Percentiles rank a stretch among this genome's conserved stretches.
phyloP scores from a whole-genome alignment of 37 sponge, comb jelly and placozoan genomes.

The Cliona cf. orientalis region DNA sequence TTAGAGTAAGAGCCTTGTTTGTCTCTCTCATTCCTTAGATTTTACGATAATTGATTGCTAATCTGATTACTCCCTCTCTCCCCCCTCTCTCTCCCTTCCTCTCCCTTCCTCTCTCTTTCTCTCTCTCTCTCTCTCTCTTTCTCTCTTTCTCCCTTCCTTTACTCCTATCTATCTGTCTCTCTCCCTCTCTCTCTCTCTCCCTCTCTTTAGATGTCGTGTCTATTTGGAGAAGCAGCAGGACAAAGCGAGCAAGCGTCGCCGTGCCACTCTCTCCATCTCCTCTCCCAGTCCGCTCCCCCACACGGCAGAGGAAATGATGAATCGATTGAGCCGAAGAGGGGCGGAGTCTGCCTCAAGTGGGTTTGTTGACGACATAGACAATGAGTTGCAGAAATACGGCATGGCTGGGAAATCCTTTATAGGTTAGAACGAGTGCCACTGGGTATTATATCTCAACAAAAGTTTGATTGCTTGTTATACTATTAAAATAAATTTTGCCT shows the following conservation, averaged over 20 bases:
- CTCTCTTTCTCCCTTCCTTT: too few relatives aligned
- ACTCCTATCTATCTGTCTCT: not conserved
- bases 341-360: slow-evolving; percentile 10
- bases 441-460: too few relatives aligned
- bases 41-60: too few relatives aligned
- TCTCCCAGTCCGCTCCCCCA: not conserved
- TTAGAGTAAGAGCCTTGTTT: too few relatives aligned
- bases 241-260: not conserved
- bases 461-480: too few relatives aligned
- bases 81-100: not conserved
- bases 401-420: slow-evolving; percentile 6
- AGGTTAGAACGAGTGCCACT: slow-evolving; percentile 3
- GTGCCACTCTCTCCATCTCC: slow-evolving; percentile 16
- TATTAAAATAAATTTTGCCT: too few relatives aligned
- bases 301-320: not conserved
- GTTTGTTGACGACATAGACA: slow-evolving; percentile 15
- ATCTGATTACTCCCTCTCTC: too few relatives aligned
- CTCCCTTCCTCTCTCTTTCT: not conserved
- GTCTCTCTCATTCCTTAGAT: too few relatives aligned
- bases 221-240: slow-evolving; percentile 9
- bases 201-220: not conserved
- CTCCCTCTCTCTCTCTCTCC: not conserved
- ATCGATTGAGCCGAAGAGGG: not conserved
- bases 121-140: too few relatives aligned
- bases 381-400: slow-evolving; percentile 7